Evolutionary conservation across 2,797 vertebrate genomes (phyloP).

Genomic region (Helicolenus hilgendorfi): DNA sequence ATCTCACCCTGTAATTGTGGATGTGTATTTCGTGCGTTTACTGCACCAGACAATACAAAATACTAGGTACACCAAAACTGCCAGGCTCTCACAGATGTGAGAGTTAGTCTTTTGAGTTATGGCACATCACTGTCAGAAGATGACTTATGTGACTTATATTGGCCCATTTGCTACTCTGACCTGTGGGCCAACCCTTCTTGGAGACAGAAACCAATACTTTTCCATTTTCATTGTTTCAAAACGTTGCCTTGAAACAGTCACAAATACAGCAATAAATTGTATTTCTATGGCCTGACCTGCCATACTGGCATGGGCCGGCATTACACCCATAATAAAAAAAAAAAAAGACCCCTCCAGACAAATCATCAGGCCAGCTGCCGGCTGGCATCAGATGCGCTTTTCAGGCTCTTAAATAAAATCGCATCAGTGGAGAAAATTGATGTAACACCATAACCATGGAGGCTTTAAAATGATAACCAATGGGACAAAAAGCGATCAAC

Average conservation of each 20-base stretch:
- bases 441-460: background rate
- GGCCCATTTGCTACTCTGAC: conserved; percentile 1
- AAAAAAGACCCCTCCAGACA: background rate
- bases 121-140: background rate
- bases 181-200: background rate
- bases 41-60: background rate
- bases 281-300: conserved; percentile 3
- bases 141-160: conserved; percentile 30
- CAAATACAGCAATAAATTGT: background rate
- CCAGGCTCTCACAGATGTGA: background rate
- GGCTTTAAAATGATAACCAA: conserved; percentile 11
- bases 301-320: background rate
- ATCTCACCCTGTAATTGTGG: background rate
- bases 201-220: background rate
- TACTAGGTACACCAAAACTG: background rate
- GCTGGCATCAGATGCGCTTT: conserved; percentile 13
- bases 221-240: conserved; percentile 3
- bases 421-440: conserved; percentile 34
- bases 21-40: background rate
- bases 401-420: conserved; percentile 11
- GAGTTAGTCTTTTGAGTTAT: background rate
- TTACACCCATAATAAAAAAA: background rate
- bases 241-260: background rate
- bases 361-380: conserved; percentile 10
- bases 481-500: background rate